Evolutionary conservation across 2,797 vertebrate genomes (phyloP).

Genomic region (Liasis olivaceus): DNA sequence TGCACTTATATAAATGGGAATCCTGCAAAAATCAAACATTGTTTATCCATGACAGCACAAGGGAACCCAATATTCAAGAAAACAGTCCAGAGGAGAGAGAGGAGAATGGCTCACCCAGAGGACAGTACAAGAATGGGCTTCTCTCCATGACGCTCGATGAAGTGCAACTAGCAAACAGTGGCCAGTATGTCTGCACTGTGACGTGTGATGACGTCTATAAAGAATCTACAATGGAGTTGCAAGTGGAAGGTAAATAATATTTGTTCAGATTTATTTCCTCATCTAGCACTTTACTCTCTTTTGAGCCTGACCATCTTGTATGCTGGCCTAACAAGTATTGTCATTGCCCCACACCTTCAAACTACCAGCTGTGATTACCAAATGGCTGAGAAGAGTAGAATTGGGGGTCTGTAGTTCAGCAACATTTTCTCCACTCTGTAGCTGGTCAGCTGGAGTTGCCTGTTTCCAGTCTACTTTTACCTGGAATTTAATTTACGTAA

Average conservation of each 20-base stretch:
- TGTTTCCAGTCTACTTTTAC: no score
- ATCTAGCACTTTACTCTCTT: no score
- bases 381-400: no score
- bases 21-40: background rate
- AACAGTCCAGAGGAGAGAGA: background rate
- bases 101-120: background rate
- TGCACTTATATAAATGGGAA: constrained; percentile 1
- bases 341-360: no score
- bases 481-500: no score
- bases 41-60: background rate
- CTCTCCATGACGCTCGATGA: background rate
- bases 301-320: no score
- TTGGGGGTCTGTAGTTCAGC: no score
- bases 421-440: no score
- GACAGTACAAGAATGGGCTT: background rate
- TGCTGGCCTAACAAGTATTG: no score
- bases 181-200: constrained; percentile 7
- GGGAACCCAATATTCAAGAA: background rate
- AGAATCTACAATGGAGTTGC: background rate
- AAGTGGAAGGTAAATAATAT: background rate
- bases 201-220: background rate
- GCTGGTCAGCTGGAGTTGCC: no score
- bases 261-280: no score
- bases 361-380: no score
- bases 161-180: background rate